phyloP scores from a whole-genome alignment of 1,140 invertebrate species.

The Neodiprion lecontei region DNA sequence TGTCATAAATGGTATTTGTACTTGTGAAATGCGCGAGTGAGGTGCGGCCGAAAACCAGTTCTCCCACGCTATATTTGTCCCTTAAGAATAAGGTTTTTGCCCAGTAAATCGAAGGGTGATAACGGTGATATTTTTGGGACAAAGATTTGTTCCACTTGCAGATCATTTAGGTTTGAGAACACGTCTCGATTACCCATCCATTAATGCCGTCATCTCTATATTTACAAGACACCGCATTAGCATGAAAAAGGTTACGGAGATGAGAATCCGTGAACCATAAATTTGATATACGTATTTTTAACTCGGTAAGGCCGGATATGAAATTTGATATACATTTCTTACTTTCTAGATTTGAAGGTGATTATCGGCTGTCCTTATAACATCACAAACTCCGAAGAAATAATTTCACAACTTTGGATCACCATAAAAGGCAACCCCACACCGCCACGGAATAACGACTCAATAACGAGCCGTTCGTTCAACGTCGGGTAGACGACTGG shows the following conservation, averaged over 20 bases:
- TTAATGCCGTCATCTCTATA: constrained; percentile 53
- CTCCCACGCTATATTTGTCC: constrained; percentile 44
- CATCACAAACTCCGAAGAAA: constrained; percentile 41
- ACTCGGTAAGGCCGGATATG: neutral
- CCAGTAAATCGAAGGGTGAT: neutral
- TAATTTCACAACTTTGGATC: constrained; percentile 49
- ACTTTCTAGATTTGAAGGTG: constrained; percentile 26
- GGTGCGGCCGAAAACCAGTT: constrained; percentile 47
- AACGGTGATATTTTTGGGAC: neutral
- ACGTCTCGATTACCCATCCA: constrained; percentile 17
- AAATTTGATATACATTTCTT: constrained; percentile 21
- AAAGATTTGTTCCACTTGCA: neutral
- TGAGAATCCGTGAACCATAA: neutral
- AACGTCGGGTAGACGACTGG: neutral
- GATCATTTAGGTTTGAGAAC: neutral
- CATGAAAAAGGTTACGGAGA: neutral
- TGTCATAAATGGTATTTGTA: constrained; percentile 24
- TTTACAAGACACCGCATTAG: constrained; percentile 31
- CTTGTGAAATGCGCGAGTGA: constrained; percentile 29
- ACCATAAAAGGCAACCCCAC: constrained; percentile 58
- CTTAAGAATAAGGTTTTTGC: neutral
- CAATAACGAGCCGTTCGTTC: neutral
- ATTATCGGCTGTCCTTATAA: constrained; percentile 29
- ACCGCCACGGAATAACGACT: neutral
- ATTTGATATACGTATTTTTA: constrained; percentile 23